Conservation (phyloP, 2,113 vertebrate species). For the Kryptolebias marmoratus region DNA sequence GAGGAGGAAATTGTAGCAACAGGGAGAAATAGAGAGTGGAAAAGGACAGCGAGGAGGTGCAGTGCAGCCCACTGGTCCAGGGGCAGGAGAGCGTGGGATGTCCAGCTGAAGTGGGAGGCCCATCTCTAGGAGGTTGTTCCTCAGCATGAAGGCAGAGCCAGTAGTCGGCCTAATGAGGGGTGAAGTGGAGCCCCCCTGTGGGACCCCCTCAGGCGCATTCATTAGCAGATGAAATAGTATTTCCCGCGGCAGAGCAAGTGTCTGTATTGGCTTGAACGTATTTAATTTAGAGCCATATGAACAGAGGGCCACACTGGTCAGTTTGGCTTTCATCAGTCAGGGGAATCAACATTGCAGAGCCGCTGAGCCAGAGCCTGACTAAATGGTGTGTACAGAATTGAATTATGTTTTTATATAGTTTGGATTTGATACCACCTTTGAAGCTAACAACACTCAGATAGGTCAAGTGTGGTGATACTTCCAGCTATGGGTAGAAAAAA, state of each 20-base stretch:
- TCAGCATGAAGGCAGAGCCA: conserved; percentile 74
- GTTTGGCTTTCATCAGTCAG: conserved; percentile 38
- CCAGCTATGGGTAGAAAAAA: conserved; percentile 10
- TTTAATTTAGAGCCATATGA: conserved; percentile 78
- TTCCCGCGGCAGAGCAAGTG: conserved; percentile 76
- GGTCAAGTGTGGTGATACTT: conserved; percentile 57
- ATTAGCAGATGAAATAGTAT: conserved; percentile 84
- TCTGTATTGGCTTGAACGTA: conserved; percentile 72
- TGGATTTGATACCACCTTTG: conserved; percentile 32
- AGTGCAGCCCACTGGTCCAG: conserved; percentile 53
- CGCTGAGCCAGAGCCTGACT: conserved; percentile 15
- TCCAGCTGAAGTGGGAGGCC: conserved; percentile 69
- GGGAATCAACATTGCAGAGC: conserved; percentile 44
- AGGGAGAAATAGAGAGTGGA: conserved; percentile 1
- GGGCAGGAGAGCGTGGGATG: conserved; percentile 65
- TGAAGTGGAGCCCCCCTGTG: conserved; percentile 79
- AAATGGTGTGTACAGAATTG: conserved; percentile 32
- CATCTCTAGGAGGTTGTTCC: conserved; percentile 74
- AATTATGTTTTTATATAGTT: conserved; percentile 23
- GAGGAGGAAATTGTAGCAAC: conserved; percentile 21
- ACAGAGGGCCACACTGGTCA: conserved; percentile 63
- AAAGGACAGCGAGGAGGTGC: conserved; percentile 13
- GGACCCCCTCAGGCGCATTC: conserved; percentile 83
- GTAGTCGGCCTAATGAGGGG: conserved; percentile 82
- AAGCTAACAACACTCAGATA: conserved; percentile 29